Evolutionary conservation across 1,140 invertebrate genomes (phyloP).

Genomic region (Drosophila azteca): DNA sequence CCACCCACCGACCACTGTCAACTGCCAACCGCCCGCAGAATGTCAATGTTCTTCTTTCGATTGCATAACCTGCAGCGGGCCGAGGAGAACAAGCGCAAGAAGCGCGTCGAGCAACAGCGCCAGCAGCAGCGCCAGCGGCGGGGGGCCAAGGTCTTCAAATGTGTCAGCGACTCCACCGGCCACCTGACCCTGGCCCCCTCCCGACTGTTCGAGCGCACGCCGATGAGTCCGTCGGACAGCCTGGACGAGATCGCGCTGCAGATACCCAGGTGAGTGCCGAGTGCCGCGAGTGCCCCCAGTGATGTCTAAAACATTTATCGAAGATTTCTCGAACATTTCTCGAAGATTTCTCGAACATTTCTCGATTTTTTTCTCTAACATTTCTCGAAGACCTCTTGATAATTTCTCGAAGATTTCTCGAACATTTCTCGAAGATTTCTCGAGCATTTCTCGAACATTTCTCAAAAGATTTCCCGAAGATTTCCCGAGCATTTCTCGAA

Average conservation of each 20-base stretch:
- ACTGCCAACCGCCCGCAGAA: conserved; percentile 84
- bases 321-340: neutral
- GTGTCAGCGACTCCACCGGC: conserved; percentile 84
- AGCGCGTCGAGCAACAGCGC: conserved; percentile 85
- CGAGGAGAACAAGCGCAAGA: conserved; percentile 88
- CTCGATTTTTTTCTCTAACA: too few species aligned
- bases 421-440: too few species aligned
- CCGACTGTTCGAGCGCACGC: conserved; percentile 91
- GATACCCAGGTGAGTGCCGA: conserved; percentile 91
- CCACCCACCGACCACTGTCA: neutral
- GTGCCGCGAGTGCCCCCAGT: neutral
- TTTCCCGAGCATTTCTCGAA: too few species aligned
- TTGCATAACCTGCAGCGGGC: conserved; percentile 94
- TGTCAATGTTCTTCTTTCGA: conserved; percentile 98
- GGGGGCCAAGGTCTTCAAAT: conserved; percentile 84
- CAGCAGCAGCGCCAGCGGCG: conserved; percentile 84
- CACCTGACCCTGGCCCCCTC: conserved; percentile 88
- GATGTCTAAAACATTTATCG: neutral
- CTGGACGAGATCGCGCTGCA: conserved; percentile 95
- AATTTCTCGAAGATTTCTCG: too few species aligned
- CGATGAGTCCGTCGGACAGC: conserved; percentile 92
- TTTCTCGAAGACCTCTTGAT: too few species aligned
- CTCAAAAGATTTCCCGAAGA: too few species aligned
- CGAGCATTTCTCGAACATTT: too few species aligned
- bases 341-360: too few species aligned